Evolutionary conservation across 2,113 vertebrate species (phyloP).

Genomic region (Phylloscopus trochiloides): DNA sequence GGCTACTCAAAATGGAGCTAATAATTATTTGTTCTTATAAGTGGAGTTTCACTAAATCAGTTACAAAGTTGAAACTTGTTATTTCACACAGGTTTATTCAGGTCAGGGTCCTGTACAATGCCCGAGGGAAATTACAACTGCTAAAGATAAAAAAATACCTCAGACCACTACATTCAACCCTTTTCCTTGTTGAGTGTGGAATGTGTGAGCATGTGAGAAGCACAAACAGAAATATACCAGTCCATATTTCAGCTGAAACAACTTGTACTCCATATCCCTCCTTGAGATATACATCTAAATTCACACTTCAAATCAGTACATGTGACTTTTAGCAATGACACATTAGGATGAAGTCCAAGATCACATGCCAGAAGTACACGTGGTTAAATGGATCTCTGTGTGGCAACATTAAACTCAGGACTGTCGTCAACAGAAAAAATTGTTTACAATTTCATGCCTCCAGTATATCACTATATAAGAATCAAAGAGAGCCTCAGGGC

Average conservation of each 20-base stretch:
- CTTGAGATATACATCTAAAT: not conserved
- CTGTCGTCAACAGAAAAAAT: not conserved
- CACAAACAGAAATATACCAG: not conserved
- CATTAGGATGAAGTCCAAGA: not conserved
- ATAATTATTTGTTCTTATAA: not conserved
- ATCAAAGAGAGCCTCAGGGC: not conserved
- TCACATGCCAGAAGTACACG: not conserved
- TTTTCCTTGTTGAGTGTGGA: not conserved
- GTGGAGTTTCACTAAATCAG: not conserved
- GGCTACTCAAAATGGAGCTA: not conserved
- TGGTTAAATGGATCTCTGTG: not conserved
- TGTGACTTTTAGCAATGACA: not conserved
- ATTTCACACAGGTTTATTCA: not conserved
- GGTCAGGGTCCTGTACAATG: not conserved
- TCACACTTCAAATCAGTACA: not conserved
- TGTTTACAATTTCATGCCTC: not conserved
- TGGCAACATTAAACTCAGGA: not conserved
- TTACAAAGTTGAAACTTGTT: not conserved
- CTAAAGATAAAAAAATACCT: not conserved
- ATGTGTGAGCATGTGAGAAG: accelerated
- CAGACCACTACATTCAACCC: not conserved
- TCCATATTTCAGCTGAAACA: not conserved
- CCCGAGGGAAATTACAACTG: not conserved
- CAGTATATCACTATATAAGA: not conserved
- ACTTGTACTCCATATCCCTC: not conserved